Evolutionary conservation across 2,888 invertebrate genomes (phyloP), one percentile per base, ranked within the genome.

Genomic region (Thymelicus lineola): DNA sequence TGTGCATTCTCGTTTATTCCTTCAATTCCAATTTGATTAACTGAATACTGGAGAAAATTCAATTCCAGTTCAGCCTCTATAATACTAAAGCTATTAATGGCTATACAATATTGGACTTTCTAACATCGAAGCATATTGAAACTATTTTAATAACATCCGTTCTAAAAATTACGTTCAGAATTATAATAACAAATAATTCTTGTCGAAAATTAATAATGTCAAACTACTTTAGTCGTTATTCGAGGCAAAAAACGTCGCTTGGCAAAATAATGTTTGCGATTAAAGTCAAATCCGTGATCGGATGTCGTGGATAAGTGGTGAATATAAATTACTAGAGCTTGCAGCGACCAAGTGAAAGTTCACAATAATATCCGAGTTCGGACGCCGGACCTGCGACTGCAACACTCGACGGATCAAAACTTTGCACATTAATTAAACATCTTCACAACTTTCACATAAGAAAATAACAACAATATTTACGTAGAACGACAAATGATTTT

Each of bases 321-420:
- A 85, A 86, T 86, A 86, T 83, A 85, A 87, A 89, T 86, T 83
- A 85, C 80, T 80, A 75, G 80, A 80, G 80, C 78, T 83, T 81
- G 82, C 80, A 70, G 79, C 80, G 78, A 75, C 77, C 75, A 80
- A 89, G 91, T 89, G 91, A 92, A 92, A 92, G 91, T 91, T 78
- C 71, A 80, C 76, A 77, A 78, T 82, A 80, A 83, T 84, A 85
- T 80, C 81, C 76, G 77, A 79, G 73, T 77, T 76, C 59, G 71
- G 70, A 78, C 79, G 80, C 80, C 84, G 84, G 82, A 84, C 79
- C 80, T 81, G 85, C 82, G 84, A 79, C 80, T 81, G 85, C 83
- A 85, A 87, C 85, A 86, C 79, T 82, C 76, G 75, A 57, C 82
- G 81, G 79, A 86, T 82, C 80, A 85, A 85, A 77, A 85, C 82